Evolutionary conservation across 2,113 vertebrate genomes (phyloP).

Genomic region (Scomber colias): DNA sequence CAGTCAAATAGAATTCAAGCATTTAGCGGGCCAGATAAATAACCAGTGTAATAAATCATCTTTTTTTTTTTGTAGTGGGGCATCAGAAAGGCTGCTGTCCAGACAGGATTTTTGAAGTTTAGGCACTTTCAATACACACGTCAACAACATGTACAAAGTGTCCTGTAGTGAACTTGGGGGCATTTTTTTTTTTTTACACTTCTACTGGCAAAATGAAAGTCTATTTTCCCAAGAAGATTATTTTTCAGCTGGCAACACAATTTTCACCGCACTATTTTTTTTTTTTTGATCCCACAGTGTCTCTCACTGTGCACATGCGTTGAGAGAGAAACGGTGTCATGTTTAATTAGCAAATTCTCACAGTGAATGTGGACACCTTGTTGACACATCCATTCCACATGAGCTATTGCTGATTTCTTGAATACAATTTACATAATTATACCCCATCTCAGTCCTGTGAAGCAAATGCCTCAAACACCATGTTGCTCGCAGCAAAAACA

Average conservation of each 20-base stretch:
- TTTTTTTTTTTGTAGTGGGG: slow-evolving; percentile 57
- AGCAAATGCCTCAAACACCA: slow-evolving; percentile 71
- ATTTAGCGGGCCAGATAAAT: slow-evolving; percentile 76
- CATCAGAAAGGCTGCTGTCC: slow-evolving; percentile 49
- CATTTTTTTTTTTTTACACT: slow-evolving; percentile 57
- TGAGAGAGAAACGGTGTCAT: slow-evolving; percentile 77
- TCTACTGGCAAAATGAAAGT: slow-evolving; percentile 65
- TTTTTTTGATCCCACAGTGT: slow-evolving; percentile 52
- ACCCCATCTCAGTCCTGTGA: slow-evolving; percentile 79
- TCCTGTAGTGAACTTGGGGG: slow-evolving; percentile 60
- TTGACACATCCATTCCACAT: slow-evolving; percentile 84
- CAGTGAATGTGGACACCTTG: slow-evolving; percentile 79
- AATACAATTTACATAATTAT: slow-evolving; percentile 89
- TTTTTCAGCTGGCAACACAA: slow-evolving; percentile 65
- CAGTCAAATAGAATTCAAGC: slow-evolving; percentile 73
- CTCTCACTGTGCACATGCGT: slow-evolving; percentile 65
- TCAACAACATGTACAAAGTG: slow-evolving; percentile 77
- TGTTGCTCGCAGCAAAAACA: slow-evolving; percentile 72
- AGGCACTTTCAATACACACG: slow-evolving; percentile 80
- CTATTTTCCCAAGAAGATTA: slow-evolving; percentile 65
- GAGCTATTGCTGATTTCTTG: slow-evolving; percentile 84
- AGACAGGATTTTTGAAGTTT: slow-evolving; percentile 74
- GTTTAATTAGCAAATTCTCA: slow-evolving; percentile 83
- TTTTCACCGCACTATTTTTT: slow-evolving; percentile 56
- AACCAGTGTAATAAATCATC: slow-evolving; percentile 78